Base-by-base conservation (phyloP, 2,113 vertebrate genomes). In the Myotis yumanensis region DNA sequence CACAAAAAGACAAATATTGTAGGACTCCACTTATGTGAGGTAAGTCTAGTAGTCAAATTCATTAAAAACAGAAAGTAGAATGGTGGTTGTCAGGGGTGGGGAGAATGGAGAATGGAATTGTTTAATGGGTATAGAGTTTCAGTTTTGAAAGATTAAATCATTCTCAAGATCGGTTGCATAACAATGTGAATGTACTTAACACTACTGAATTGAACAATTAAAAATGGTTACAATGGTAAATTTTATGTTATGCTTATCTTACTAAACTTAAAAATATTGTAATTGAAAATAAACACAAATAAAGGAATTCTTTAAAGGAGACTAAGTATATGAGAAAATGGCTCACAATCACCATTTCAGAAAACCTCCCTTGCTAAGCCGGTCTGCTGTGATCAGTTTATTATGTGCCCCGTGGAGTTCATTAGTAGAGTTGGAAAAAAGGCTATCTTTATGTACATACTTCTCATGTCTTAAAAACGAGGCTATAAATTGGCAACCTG, bases 401-500 rank as follows among this genome's bases (percentile, higher is more conserved):
- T 62, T 62, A 62, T 12, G 59, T 62, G 59, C 25, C 25, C 59
- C 89, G 30, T 14, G 37, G 43, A 82, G 32, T 86, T 69, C 17
- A 80, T 75, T 11, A 40, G 20, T 89, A 76, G 9, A 54, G 7
- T 46, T 84, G 66, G 46, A 40, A 64, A 79, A 79, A 93, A 72
- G 6, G 23, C 20, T 48, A 10, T 69, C 15, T 91, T 91, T 32
- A 68, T 10, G 12, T 79, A 62, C 23, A 54, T 10, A 43, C 28
- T 89, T 92, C 93, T 91, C 30, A 71, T 57, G 22, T 88, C 35
- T 90, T 62, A 84, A 90, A 88, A 14, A 23, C 84, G 59, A 91
- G 77, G 37, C 16, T 68, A 15, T 79, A 73, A 79, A 91, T 28
- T 85, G 43, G 28, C 14, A 93, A 68, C 11, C 30, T 52, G 23